phyloP scores from a whole-genome alignment of 2,888 invertebrate genomes.

The Eupeodes luniger region DNA sequence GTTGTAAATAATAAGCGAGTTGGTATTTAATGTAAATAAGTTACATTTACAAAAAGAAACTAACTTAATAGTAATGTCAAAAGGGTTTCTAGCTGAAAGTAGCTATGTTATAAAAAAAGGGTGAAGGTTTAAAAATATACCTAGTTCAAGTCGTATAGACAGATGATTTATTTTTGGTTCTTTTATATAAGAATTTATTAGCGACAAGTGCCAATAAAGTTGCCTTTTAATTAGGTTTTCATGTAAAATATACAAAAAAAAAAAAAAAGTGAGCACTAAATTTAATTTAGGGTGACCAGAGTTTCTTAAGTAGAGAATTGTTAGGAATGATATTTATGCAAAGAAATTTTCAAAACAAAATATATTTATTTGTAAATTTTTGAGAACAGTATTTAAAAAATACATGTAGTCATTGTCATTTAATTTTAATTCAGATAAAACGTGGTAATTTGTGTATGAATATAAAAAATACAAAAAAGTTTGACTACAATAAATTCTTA shows the following conservation, averaged over 20 bases:
- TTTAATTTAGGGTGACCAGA: not conserved
- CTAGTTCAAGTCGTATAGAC: not conserved
- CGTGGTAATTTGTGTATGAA: too few species aligned
- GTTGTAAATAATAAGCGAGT: not conserved
- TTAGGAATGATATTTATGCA: too few species aligned
- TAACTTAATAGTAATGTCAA: slow-evolving; percentile 11
- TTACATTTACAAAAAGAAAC: not conserved
- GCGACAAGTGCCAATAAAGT: slow-evolving; percentile 54
- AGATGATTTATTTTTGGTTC: slow-evolving; percentile 64
- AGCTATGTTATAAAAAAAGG: not conserved
- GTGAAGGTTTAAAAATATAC: not conserved
- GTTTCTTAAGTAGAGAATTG: not conserved
- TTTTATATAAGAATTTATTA: slow-evolving; percentile 67
- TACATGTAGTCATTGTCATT: too few species aligned
- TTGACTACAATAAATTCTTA: too few species aligned
- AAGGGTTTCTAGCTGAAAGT: slow-evolving; percentile 35
- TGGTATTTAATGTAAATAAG: not conserved
- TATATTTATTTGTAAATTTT: too few species aligned
- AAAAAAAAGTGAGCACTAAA: not conserved
- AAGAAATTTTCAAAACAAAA: too few species aligned
- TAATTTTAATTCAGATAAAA: too few species aligned
- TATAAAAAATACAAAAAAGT: too few species aligned
- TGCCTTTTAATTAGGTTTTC: slow-evolving; percentile 59
- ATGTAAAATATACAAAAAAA: slow-evolving; percentile 29
- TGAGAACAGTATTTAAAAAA: too few species aligned